A percentile compares a stretch with the other conserved stretches of the same genome.
Conservation (phyloP, 2,113 vertebrate species). For the Odocoileus hemionus region DNA sequence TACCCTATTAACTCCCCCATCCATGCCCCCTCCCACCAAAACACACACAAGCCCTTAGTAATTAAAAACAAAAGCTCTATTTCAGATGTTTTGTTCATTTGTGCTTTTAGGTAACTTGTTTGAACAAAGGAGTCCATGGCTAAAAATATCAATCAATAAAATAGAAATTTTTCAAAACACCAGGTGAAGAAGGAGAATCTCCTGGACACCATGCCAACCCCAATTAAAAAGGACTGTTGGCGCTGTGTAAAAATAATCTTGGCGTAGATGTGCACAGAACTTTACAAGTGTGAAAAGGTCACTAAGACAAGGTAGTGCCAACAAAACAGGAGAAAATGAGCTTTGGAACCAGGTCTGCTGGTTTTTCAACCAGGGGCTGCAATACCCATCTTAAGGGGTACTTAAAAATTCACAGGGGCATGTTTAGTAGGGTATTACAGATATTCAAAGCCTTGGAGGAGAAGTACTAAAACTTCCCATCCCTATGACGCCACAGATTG, state of each 20-base stretch:
- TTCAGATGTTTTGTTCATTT: background rate
- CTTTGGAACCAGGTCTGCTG: background rate
- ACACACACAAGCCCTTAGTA: background rate
- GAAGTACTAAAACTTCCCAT: background rate
- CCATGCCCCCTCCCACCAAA: background rate
- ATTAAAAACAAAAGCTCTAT: background rate
- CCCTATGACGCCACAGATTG: background rate
- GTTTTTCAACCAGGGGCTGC: background rate
- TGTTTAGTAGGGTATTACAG: background rate
- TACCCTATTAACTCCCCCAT: background rate
- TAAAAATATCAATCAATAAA: conserved; percentile 27
- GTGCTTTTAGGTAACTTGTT: background rate
- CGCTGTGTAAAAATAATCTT: background rate
- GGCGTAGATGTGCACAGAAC: background rate
- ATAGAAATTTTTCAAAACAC: background rate
- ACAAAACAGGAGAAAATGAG: background rate
- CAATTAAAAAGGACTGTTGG: background rate
- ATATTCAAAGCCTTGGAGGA: background rate
- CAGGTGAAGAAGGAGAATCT: background rate
- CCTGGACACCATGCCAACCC: background rate
- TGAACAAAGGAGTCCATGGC: background rate
- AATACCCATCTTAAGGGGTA: background rate
- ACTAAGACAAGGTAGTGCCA: background rate
- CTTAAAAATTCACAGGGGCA: background rate
- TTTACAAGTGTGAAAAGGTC: background rate